Percentiles rank a stretch among this genome's conserved stretches.
Conservation (phyloP, 2,113 vertebrate genomes). For the Entelurus aequoreus region DNA sequence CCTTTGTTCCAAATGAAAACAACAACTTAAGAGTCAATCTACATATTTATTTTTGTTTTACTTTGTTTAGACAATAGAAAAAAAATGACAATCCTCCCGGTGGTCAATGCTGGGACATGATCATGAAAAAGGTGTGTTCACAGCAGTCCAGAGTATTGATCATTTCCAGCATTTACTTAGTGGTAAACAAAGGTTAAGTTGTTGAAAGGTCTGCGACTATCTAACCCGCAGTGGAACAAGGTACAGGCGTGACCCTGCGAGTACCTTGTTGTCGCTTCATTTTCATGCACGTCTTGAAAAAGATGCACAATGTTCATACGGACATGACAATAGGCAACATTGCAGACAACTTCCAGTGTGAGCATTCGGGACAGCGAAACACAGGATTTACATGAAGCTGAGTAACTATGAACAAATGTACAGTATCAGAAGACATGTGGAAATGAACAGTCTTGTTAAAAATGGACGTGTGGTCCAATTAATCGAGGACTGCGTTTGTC, state of each 20-base stretch:
- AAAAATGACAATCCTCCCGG: constrained; percentile 47
- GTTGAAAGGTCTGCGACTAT: background rate
- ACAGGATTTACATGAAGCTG: background rate
- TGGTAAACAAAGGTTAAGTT: background rate
- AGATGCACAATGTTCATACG: background rate
- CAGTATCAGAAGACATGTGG: too few species aligned
- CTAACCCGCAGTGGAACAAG: background rate
- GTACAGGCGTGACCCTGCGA: background rate
- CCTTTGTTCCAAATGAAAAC: constrained; percentile 4
- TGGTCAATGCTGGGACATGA: constrained; percentile 51
- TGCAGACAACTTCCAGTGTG: background rate
- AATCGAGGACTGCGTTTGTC: background rate
- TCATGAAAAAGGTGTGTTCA: constrained; percentile 45
- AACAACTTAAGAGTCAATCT: constrained; percentile 42
- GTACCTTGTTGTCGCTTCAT: background rate
- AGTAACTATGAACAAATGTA: too few species aligned
- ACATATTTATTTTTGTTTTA: constrained; percentile 58
- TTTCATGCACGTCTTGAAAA: background rate
- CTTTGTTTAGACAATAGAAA: constrained; percentile 46
- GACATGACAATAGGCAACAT: background rate
- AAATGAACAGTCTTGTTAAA: too few species aligned
- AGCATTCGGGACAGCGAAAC: background rate
- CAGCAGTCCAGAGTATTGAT: constrained; percentile 20
- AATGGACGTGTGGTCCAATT: background rate
- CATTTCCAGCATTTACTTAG: constrained; percentile 5